Conservation (phyloP, 2,797 vertebrate genomes). For the Xiphophorus birchmanni region DNA sequence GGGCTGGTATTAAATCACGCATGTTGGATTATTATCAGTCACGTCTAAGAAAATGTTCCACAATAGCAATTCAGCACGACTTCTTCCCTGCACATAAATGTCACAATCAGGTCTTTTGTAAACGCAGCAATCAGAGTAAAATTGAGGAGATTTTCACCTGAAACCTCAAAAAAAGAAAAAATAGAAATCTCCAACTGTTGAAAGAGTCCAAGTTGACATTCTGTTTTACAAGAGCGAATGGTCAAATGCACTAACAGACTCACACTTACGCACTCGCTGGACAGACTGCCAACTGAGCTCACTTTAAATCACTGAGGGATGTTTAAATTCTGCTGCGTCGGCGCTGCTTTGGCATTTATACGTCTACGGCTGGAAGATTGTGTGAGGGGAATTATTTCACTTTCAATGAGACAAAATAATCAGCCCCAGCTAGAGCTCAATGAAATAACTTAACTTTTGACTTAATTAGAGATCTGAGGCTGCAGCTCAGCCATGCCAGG, state of each 20-base stretch:
- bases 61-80: no score
- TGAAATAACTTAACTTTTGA: background rate
- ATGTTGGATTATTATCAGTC: no score
- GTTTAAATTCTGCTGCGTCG: slow-evolving; percentile 38
- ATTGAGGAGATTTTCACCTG: background rate
- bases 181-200: slow-evolving; percentile 19
- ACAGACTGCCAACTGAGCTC: background rate
- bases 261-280: slow-evolving; percentile 20
- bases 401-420: background rate
- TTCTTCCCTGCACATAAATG: no score
- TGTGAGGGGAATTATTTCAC: slow-evolving; percentile 13
- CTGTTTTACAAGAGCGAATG: slow-evolving; percentile 43
- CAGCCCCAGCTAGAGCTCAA: background rate
- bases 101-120: background rate
- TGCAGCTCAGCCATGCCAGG: background rate
- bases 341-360: slow-evolving; percentile 18
- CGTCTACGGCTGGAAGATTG: slow-evolving; percentile 7
- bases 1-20: no score
- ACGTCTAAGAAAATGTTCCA: no score
- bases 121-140: background rate
- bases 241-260: slow-evolving; percentile 25
- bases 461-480: background rate
- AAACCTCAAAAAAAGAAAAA: background rate
- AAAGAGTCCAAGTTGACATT: slow-evolving; percentile 38
- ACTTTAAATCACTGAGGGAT: slow-evolving; percentile 30